Evolutionary conservation across 2,888 invertebrate species (phyloP), one percentile per base, ranked within the genome.

Genomic region (Plebejus argus): DNA sequence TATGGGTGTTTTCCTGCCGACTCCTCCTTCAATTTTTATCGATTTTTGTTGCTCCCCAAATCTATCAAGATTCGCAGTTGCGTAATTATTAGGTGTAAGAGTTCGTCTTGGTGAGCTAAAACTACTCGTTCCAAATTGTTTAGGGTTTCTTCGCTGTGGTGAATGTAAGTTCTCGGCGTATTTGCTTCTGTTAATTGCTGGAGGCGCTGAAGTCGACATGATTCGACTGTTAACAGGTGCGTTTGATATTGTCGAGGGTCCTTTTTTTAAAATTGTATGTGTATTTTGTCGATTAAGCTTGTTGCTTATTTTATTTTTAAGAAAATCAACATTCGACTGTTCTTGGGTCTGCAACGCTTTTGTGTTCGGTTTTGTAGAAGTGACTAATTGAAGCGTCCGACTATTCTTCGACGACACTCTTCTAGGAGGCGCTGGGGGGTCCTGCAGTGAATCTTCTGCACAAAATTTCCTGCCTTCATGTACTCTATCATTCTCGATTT

Each of bases 361-460:
- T 33, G 92, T 90, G 12, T 91, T 86, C 75, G 94, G 92, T 85
- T 94, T 91, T 10, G 87, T 87, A 2, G 93, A 94, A 0, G 96
- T 95, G 70, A 96, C 95, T 74, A 97, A 87, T 84, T 95, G 95
- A 12, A 97, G 90, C 3, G 97, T 96, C 78, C 95, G 95, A 84
- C 96, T 97, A 82, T 96, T 95, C 83, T 95, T 95, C 0, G 97
- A 97, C 0, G 97, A 97, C 81, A 95, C 95, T 82, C 98, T 95
- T 86, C 96, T 95, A 0, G 98, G 98, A 18, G 97, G 96, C 1
- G 96, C 96, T 0, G 97, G 97, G 20, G 97, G 96, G 76, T 82
- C 87, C 35, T 86, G 86, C 45, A 85, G 81, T 33, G 5, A 10
- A 66, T 66, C 5, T 80, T 92, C 89, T 70, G 93, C 84, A 78